Evolutionary conservation across 2,797 vertebrate species (phyloP), one percentile per base, ranked within the genome.

Genomic region (Bradypus variegatus): DNA sequence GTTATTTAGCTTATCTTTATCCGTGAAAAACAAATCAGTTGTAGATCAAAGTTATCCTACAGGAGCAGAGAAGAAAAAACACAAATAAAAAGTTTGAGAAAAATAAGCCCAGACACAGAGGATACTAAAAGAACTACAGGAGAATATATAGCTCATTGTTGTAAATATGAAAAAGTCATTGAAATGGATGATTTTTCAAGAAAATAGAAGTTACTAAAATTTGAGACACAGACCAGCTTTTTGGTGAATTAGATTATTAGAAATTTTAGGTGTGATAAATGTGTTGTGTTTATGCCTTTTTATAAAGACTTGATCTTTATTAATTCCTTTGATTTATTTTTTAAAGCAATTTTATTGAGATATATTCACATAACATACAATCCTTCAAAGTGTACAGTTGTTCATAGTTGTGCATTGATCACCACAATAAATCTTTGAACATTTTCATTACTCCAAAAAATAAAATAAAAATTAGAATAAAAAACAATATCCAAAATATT

Each of bases 241-340:
- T 70, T 65, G 60, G 33, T 76, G 31, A 75, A 91, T 64, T 64
- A 64, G 9, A 64, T 64, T 64, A 4, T 89, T 93, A 41, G 62
- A 77, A 81, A 80, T 27, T 86, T 88, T 72, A 80, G 77, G 23
- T 84, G 36, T 86, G 14, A 78, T 45, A 67, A 78, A 75, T 41
- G 33, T 23, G 77, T 89, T 72, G 29, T 89, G 62, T 13, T 92
- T 84, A 67, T 86, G 55, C 70, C 81, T 84, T 94, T 82, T 79
- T 6, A n/a, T 69, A 65, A 83, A 53, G 6, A 36, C 25, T 86
- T 50, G 33, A 38, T 41, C 25, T 86, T 50, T 38, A 38, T 41
- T 64, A 41, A 64, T n/a, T 85, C 2, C 15, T 81, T 55, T 89
- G 8, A 38, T 69, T 64, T 41, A 33, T 86, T 45, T 45, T 45